phyloP scores from a whole-genome alignment of 2,888 invertebrate genomes.

The Drosophila diplacantha region DNA sequence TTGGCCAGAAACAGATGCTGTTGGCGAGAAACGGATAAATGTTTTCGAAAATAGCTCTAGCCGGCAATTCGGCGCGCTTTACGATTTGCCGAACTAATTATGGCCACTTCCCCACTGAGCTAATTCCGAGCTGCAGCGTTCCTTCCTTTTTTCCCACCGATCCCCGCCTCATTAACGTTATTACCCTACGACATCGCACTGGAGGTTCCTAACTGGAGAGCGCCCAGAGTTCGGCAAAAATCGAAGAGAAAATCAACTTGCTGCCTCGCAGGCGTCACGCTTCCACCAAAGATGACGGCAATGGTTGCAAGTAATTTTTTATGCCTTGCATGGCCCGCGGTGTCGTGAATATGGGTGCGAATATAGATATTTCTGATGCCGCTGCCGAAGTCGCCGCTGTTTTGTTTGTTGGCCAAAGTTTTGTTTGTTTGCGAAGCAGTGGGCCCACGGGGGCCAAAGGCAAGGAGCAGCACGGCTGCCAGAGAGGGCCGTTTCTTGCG shows the following conservation, averaged over 20 bases:
- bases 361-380: constrained; percentile 35
- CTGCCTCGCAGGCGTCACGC: constrained; percentile 60
- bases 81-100: constrained; percentile 62
- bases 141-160: constrained; percentile 20
- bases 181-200: constrained; percentile 21
- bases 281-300: constrained; percentile 62
- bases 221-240: constrained; percentile 38
- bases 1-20: constrained; percentile 42
- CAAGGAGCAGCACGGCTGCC: constrained; percentile 26
- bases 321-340: constrained; percentile 54
- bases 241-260: constrained; percentile 63
- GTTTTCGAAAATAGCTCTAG: constrained; percentile 40
- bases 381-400: constrained; percentile 18
- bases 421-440: constrained; percentile 58
- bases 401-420: constrained; percentile 66
- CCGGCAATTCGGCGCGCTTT: constrained; percentile 43
- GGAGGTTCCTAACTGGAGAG: constrained; percentile 4
- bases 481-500: constrained; percentile 57
- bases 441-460: constrained; percentile 38
- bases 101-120: constrained; percentile 31
- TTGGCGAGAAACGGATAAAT: constrained; percentile 38
- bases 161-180: constrained; percentile 16
- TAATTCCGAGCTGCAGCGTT: constrained; percentile 28
- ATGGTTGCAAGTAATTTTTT: constrained; percentile 72
- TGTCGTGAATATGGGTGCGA: constrained; percentile 37